phyloP scores from a whole-genome alignment of 2,113 vertebrate species.

The Eulacestoma nigropectus region DNA sequence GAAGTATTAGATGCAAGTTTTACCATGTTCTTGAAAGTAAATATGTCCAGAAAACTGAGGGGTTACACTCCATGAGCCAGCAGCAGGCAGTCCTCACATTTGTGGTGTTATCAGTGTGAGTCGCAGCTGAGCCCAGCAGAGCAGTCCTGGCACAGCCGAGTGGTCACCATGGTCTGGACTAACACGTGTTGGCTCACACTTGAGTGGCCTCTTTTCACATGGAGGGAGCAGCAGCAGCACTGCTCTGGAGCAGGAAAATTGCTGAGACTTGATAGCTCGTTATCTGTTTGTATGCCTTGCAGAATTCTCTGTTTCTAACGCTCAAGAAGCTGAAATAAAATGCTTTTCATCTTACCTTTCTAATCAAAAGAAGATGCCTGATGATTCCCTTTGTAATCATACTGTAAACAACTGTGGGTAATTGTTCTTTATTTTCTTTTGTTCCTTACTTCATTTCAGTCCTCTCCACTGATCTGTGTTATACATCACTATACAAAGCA shows the following conservation, averaged over 20 bases:
- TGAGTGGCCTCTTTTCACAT: accelerated
- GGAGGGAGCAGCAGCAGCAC: background rate
- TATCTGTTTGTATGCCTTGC: background rate
- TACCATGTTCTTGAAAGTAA: accelerated
- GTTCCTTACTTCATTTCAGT: background rate
- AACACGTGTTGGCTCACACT: accelerated
- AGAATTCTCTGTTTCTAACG: background rate
- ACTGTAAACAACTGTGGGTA: background rate
- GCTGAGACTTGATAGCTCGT: background rate
- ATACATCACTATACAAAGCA: background rate
- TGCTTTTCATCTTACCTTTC: background rate
- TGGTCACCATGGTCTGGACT: accelerated
- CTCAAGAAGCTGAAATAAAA: background rate
- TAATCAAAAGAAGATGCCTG: background rate
- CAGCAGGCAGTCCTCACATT: background rate
- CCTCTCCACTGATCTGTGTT: background rate
- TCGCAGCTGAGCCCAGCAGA: background rate
- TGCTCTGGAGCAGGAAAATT: background rate
- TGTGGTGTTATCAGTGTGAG: background rate
- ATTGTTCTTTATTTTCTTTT: background rate
- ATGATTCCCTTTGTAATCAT: background rate
- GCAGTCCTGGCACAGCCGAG: accelerated
- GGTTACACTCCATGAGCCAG: accelerated
- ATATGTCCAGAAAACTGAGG: background rate
- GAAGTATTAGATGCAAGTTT: background rate